These are phyloP conservation scores for Formicarius rufipectus DNA, from an alignment of 2,113 vertebrate genomes.

Conservation along the genomic window DNA sequence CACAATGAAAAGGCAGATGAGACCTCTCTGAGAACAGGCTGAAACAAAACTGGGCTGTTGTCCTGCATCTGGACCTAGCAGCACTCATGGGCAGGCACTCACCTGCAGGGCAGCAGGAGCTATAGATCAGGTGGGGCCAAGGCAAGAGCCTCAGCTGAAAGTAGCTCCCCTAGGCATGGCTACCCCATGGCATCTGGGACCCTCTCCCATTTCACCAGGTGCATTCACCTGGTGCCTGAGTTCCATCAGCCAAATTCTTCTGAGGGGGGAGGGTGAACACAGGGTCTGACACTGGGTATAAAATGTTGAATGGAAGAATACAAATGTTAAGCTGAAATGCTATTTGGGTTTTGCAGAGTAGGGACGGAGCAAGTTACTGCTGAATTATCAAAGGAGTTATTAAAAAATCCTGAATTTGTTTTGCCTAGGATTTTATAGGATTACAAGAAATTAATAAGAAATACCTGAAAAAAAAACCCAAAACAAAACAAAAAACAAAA, in stretches of 20 bases:
- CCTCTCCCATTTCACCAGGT: not conserved
- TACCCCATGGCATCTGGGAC: not conserved
- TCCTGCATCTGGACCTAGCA: not conserved
- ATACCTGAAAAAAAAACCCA: not conserved
- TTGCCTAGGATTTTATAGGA: not conserved
- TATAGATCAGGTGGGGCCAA: not conserved
- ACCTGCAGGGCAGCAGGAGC: not conserved
- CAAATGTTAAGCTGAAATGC: not conserved
- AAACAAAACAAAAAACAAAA: too few species aligned
- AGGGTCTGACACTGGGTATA: not conserved
- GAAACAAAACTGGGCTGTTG: not conserved
- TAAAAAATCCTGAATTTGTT: not conserved
- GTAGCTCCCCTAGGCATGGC: not conserved
- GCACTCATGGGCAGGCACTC: not conserved
- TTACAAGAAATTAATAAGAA: not conserved
- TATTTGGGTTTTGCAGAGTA: not conserved
- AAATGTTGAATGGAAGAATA: not conserved
- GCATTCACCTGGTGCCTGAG: not conserved
- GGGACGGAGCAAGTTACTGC: not conserved
- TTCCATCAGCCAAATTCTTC: not conserved
- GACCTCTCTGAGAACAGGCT: not conserved
- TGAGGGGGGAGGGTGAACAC: rapidly evolving
- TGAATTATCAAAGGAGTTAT: not conserved
- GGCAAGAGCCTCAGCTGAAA: not conserved
- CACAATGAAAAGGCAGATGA: not conserved